Percentiles rank a stretch among this genome's conserved stretches.
Evolutionary conservation across 1,140 invertebrate genomes (phyloP).

Genomic region (Lamellibrachia luymesi): DNA sequence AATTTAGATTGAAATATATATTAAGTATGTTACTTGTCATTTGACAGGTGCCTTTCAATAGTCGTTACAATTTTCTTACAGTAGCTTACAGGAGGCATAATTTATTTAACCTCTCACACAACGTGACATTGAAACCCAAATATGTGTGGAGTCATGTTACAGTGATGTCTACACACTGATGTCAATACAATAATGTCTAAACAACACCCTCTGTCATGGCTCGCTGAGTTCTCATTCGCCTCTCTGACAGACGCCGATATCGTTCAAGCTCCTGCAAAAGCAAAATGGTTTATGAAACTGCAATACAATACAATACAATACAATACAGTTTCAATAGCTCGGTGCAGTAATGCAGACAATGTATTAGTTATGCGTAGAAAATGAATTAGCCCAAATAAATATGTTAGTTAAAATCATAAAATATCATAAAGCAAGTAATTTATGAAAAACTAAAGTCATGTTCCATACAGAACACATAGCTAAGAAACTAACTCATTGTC

Average conservation of each 20-base stretch:
- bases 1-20: not conserved
- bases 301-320: not conserved
- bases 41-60: not conserved
- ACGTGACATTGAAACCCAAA: not conserved
- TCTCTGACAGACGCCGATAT: constrained; percentile 42
- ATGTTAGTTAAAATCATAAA: no score
- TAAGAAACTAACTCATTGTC: no score
- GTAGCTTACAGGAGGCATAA: not conserved
- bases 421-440: no score
- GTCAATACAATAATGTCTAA: not conserved
- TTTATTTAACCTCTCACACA: not conserved
- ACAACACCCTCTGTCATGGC: constrained; percentile 3
- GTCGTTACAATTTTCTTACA: not conserved
- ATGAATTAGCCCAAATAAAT: no score
- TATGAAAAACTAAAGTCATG: no score
- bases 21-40: not conserved
- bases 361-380: no score
- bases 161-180: not conserved
- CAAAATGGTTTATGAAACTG: not conserved
- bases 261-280: constrained; percentile 41
- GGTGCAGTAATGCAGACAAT: not conserved
- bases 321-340: not conserved
- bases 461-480: no score
- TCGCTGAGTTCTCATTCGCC: constrained; percentile 35
- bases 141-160: not conserved